Conservation (phyloP, 2,113 vertebrate genomes). For the Nestor notabilis region DNA sequence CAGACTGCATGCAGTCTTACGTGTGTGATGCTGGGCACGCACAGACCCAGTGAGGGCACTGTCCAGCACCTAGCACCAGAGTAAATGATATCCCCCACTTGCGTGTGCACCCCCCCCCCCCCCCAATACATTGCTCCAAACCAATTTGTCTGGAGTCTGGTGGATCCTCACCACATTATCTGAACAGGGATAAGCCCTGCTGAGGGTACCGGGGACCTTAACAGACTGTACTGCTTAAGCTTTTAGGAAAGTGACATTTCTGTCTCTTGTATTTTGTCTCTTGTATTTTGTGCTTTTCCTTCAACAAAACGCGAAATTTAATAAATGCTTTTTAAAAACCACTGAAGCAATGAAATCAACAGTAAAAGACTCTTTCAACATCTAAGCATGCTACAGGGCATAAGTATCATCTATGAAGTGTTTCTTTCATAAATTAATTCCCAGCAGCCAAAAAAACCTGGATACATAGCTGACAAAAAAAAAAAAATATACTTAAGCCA, state of each 20-base stretch:
- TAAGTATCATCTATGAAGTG: not conserved
- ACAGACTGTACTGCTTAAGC: not conserved
- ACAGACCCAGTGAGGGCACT: fast-evolving
- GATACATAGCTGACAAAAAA: not conserved
- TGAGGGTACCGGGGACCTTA: not conserved
- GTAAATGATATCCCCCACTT: not conserved
- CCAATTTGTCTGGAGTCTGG: not conserved
- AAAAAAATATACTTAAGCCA: not conserved
- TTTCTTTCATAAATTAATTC: constrained; percentile 50
- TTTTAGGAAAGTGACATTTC: not conserved
- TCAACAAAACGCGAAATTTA: not conserved
- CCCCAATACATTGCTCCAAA: not conserved
- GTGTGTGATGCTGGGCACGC: not conserved
- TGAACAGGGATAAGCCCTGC: not conserved
- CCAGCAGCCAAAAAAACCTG: not conserved
- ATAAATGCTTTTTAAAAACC: not conserved
- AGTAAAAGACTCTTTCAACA: constrained; percentile 3
- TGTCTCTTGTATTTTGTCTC: not conserved
- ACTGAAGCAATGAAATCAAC: not conserved
- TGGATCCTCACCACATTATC: not conserved
- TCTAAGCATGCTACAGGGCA: not conserved
- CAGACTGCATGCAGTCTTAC: not conserved
- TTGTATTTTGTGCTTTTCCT: not conserved
- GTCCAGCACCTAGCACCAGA: not conserved
- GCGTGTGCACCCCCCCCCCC: fast-evolving